Evolutionary conservation across 1,140 invertebrate genomes (phyloP).

Genomic region (Platyscapa corneri): DNA sequence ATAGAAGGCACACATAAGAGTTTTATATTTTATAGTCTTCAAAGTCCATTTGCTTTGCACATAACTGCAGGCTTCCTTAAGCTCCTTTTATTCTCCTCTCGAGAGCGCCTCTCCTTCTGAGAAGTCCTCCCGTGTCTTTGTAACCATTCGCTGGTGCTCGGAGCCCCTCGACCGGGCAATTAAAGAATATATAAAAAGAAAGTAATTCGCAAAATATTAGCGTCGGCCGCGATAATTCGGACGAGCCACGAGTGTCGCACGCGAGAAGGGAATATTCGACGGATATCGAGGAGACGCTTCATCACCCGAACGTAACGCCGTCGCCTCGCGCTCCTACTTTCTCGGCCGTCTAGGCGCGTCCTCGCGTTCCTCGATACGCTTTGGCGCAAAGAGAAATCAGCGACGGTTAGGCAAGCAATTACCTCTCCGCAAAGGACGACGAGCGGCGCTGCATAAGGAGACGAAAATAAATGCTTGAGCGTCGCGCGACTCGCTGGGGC

Average conservation of each 20-base stretch:
- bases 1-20: not conserved
- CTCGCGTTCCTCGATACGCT: slow-evolving; percentile 5
- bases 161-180: not conserved
- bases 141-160: not conserved
- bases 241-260: too few species aligned
- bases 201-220: not conserved
- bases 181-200: not conserved
- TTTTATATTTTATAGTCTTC: slow-evolving; percentile 9
- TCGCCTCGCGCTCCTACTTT: not conserved
- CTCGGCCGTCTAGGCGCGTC: not conserved
- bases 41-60: not conserved
- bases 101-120: not conserved
- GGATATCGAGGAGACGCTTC: not conserved
- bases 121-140: not conserved
- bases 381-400: slow-evolving; percentile 1
- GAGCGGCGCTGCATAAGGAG: not conserved
- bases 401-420: not conserved
- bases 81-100: not conserved
- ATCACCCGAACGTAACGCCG: not conserved
- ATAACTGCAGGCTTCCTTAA: not conserved
- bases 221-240: too few species aligned
- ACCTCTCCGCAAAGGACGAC: slow-evolving; percentile 1
- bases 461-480: not conserved
- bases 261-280: not conserved
- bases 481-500: too few species aligned